These are phyloP conservation scores for Brachycybe producta DNA, from an alignment of 2,888 invertebrate species.

Conservation along the genomic window DNA sequence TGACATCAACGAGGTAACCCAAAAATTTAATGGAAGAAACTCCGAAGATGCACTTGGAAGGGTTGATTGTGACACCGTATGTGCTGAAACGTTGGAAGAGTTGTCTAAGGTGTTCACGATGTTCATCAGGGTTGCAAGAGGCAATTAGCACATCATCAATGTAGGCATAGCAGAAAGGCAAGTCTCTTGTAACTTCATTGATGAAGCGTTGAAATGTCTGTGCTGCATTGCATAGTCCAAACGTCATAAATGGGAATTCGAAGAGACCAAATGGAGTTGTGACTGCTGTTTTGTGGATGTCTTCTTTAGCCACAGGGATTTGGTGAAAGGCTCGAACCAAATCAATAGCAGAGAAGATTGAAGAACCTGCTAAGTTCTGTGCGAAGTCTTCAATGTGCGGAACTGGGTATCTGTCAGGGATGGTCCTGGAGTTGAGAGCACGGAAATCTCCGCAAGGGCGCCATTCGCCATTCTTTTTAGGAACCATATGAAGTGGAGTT, in stretches of 20 bases:
- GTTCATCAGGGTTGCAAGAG: slow-evolving; percentile 24
- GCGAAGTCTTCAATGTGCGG: background rate
- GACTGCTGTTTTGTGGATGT: slow-evolving; percentile 9
- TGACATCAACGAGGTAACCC: background rate
- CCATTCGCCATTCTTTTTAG: background rate
- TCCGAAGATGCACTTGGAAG: slow-evolving; percentile 12
- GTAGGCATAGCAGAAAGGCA: slow-evolving; percentile 14
- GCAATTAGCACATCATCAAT: slow-evolving; percentile 19
- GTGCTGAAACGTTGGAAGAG: slow-evolving; percentile 4
- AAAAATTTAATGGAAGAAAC: background rate
- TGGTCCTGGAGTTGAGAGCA: background rate
- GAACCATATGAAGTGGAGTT: background rate
- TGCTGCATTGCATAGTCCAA: slow-evolving; percentile 19
- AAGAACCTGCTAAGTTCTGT: background rate
- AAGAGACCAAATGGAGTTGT: slow-evolving; percentile 10
- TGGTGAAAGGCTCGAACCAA: slow-evolving; percentile 6
- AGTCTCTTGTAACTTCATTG: slow-evolving; percentile 12
- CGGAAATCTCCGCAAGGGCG: background rate
- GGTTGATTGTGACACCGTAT: slow-evolving; percentile 12
- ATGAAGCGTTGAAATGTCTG: slow-evolving; percentile 17
- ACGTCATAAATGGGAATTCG: slow-evolving; percentile 21
- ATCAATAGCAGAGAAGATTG: slow-evolving; percentile 1
- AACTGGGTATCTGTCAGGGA: background rate
- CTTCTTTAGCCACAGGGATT: slow-evolving; percentile 6
- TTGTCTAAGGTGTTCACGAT: slow-evolving; percentile 29